A percentile compares a stretch with the other conserved stretches of the same genome.
Evolutionary conservation across 1,140 invertebrate genomes (phyloP).

Genomic region (Drosophila pseudoananassae): DNA sequence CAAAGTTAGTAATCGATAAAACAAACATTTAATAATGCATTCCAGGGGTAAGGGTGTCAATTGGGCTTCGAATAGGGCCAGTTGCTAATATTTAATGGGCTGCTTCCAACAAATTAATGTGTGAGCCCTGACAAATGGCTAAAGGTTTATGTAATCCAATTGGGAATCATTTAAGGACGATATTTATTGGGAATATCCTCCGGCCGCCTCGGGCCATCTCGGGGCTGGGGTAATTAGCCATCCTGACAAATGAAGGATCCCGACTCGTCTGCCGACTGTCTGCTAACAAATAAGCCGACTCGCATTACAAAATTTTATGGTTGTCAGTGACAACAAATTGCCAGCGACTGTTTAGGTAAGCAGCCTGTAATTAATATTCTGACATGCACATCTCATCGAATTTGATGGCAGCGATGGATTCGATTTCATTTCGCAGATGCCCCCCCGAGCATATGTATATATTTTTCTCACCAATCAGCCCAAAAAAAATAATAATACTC

Average conservation of each 20-base stretch:
- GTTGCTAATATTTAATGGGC: constrained; percentile 34
- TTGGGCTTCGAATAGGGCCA: constrained; percentile 11
- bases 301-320: constrained; percentile 57
- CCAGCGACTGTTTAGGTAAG: constrained; percentile 53
- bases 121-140: constrained; percentile 41
- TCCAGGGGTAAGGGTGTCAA: constrained; percentile 9
- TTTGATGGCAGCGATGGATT: constrained; percentile 14
- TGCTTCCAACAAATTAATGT: constrained; percentile 29
- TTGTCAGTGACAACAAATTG: constrained; percentile 41
- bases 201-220: constrained; percentile 1
- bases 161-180: constrained; percentile 12
- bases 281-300: constrained; percentile 22
- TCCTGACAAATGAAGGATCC: not conserved
- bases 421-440: constrained; percentile 35
- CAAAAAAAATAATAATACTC: constrained; percentile 27
- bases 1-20: constrained; percentile 19
- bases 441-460: not conserved
- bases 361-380: constrained; percentile 70
- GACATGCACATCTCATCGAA: constrained; percentile 17
- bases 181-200: constrained; percentile 7
- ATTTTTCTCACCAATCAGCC: constrained; percentile 21
- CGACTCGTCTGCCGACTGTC: constrained; percentile 42
- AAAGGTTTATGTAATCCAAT: constrained; percentile 3
- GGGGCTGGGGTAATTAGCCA: constrained; percentile 53
- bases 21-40: constrained; percentile 47